Conservation (phyloP, 2,797 vertebrate genomes). For the Apogon hyalosoma region DNA sequence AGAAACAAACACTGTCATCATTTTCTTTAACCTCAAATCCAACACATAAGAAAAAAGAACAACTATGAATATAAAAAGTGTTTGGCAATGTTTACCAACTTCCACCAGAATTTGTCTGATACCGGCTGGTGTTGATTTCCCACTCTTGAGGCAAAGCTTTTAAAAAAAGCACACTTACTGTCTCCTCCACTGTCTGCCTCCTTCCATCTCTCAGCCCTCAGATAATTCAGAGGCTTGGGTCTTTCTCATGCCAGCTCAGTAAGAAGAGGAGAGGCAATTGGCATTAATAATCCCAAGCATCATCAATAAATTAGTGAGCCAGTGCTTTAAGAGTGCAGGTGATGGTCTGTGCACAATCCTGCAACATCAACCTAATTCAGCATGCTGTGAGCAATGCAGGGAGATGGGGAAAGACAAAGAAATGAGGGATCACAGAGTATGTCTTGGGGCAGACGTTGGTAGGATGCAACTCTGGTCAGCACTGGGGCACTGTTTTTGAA, state of each 20-base stretch:
- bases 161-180: conserved; percentile 25
- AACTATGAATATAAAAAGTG: conserved; percentile 31
- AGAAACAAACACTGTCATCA: conserved; percentile 11
- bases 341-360: conserved; percentile 59
- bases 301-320: conserved; percentile 74
- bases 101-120: conserved; percentile 23
- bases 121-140: conserved; percentile 30
- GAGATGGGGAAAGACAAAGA: background rate
- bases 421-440: background rate
- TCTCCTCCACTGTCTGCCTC: conserved; percentile 42
- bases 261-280: conserved; percentile 27
- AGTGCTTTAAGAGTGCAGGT: conserved; percentile 55
- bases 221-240: conserved; percentile 14
- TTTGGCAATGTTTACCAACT: conserved; percentile 32
- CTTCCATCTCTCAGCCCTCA: conserved; percentile 14
- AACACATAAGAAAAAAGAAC: background rate
- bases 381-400: conserved; percentile 34
- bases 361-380: conserved; percentile 48
- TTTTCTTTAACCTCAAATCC: background rate
- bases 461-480: background rate
- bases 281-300: conserved; percentile 67
- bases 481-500: background rate
- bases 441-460: conserved; percentile 16
- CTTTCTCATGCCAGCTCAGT: conserved; percentile 31
- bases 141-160: conserved; percentile 37